Evolutionary conservation across 2,888 invertebrate genomes (phyloP), one percentile per base, ranked within the genome.

Genomic region (Hirtodrosophila trivittata): DNA sequence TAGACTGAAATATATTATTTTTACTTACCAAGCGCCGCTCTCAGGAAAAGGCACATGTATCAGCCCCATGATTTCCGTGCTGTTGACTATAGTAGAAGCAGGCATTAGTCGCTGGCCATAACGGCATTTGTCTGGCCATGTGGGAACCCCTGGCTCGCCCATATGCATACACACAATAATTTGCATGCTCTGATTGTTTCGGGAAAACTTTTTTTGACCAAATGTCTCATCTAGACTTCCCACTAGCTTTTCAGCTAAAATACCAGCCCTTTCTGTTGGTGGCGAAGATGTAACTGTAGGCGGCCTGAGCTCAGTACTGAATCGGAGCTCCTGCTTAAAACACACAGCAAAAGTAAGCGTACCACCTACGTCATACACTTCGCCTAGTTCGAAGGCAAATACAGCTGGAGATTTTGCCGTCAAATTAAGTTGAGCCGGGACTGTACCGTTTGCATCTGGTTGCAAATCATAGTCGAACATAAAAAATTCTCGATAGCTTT

Each of bases 31-130:
- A 30, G 91, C 91, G 0, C 97, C 97, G 25, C 94, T 93, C 80
- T 96, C 96, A 0, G 97, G 97, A 86, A 94, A 97, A 0, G 97
- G 97, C 21, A 95, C 93, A 63, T 94, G 92, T 10, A 94, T 89
- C 46, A 93, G 92, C 5, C 92, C 92, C 49, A 92, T 92, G 45
- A 94, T 93, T 37, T 94, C 93, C 0, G 94, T 94, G 66, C 92
- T 93, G 77, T 95, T 95, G 8, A 94, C 88, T 12, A 94, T 92
- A 49, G 94, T 92, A 21, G 94, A 91, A 0, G 95, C 93, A 0
- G 92, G 91, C 42, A 91, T 91, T 8, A 92, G 82, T 30, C 89
- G 90, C 55, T 92, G 91, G 18, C 93, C 92, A 75, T 92, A 93
- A 50, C 91, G 91, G 80, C 95, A 95, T 37, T 92, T 91, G 55